Evolutionary conservation across 2,113 vertebrate genomes (phyloP).

Genomic region (Myiagra hebetior): DNA sequence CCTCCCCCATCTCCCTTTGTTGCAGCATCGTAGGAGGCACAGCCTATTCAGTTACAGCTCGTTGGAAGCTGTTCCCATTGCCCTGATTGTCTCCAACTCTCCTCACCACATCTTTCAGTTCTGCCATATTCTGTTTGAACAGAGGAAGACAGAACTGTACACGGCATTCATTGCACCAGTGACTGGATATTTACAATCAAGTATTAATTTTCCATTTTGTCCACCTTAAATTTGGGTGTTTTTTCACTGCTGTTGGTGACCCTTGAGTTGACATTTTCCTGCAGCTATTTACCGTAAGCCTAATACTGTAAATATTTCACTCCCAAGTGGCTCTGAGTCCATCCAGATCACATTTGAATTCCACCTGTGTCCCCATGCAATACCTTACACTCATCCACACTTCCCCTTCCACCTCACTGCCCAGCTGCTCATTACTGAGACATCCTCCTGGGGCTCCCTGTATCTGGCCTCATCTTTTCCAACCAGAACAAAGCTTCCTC

Average conservation of each 20-base stretch:
- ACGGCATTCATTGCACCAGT: accelerated
- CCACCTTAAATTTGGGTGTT: neutral
- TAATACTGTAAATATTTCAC: neutral
- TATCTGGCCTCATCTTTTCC: neutral
- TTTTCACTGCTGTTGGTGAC: neutral
- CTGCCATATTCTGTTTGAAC: neutral
- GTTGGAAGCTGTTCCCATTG: neutral
- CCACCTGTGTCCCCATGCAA: neutral
- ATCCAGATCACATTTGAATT: neutral
- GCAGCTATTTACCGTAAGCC: neutral
- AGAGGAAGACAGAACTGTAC: neutral
- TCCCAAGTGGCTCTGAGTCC: neutral
- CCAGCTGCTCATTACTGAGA: neutral
- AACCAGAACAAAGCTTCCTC: neutral
- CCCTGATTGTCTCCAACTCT: neutral
- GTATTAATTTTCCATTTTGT: neutral
- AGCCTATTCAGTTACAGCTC: neutral
- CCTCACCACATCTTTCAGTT: neutral
- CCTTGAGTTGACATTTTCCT: neutral
- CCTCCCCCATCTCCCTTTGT: neutral
- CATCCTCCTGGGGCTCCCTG: neutral
- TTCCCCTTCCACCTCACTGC: neutral
- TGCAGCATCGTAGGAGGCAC: neutral
- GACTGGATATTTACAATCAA: neutral
- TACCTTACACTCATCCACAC: neutral